Evolutionary conservation across 2,888 invertebrate genomes (phyloP).

Genomic region (Machimus rusticus): DNA sequence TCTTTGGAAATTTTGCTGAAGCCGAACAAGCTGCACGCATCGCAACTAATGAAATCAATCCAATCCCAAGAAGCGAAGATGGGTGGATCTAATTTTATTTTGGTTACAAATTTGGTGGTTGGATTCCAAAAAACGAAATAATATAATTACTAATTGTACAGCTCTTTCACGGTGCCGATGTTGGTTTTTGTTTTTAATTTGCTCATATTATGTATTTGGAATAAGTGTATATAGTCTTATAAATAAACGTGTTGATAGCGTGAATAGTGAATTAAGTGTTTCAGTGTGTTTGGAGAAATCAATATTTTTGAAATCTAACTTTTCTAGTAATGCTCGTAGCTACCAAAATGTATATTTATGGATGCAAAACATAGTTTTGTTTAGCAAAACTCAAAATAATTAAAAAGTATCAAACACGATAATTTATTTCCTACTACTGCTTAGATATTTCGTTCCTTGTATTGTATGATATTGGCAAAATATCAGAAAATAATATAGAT

Average conservation of each 20-base stretch:
- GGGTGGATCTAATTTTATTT: not conserved
- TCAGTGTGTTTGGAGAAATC: not conserved
- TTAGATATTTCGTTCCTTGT: no score
- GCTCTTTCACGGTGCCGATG: not conserved
- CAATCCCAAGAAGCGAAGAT: not conserved
- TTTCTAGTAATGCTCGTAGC: no score
- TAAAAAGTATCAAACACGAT: no score
- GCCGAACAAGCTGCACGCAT: slow-evolving; percentile 4
- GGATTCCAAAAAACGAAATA: not conserved
- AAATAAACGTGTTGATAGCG: not conserved
- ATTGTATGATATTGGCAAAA: no score
- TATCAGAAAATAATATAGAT: not conserved
- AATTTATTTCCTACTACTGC: no score
- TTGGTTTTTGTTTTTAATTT: not conserved
- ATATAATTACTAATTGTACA: not conserved
- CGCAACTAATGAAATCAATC: slow-evolving; percentile 38
- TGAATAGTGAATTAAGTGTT: not conserved
- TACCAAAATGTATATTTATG: no score
- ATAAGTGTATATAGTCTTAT: not conserved
- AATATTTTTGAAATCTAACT: no score
- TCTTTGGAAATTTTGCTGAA: not conserved
- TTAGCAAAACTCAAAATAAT: no score
- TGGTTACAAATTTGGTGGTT: not conserved
- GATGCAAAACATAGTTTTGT: no score
- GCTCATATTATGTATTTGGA: not conserved